These are phyloP conservation scores for Camponotus pennsylvanicus DNA, from an alignment of 1,140 invertebrate species.

Conservation along the genomic window DNA sequence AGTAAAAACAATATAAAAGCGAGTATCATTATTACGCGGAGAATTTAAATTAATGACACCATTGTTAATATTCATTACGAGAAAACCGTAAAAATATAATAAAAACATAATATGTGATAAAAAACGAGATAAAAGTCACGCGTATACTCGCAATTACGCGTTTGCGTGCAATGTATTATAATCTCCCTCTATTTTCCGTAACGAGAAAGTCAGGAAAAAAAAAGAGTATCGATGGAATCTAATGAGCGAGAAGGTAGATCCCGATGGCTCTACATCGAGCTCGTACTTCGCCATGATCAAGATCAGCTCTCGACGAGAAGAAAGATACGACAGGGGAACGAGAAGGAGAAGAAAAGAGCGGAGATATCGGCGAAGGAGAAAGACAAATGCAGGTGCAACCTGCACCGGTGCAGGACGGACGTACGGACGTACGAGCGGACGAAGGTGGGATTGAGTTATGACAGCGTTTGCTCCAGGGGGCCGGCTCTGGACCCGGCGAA, in stretches of 20 bases:
- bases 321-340: constrained; percentile 32
- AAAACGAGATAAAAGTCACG: background rate
- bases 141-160: constrained; percentile 8
- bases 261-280: constrained; percentile 65
- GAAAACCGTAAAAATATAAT: background rate
- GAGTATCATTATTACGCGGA: background rate
- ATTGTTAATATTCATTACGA: background rate
- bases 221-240: constrained; percentile 65
- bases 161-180: constrained; percentile 39
- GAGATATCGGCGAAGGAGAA: constrained; percentile 56
- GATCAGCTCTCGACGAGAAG: constrained; percentile 53
- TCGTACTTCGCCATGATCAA: constrained; percentile 68
- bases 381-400: constrained; percentile 75
- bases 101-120: constrained; percentile 7
- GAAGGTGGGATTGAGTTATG: constrained; percentile 87
- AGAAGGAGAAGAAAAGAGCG: background rate
- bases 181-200: constrained; percentile 25
- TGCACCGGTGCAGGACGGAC: constrained; percentile 75
- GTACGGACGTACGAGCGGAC: constrained; percentile 75
- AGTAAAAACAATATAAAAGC: background rate
- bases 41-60: background rate
- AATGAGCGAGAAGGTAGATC: constrained; percentile 67
- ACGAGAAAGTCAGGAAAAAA: constrained; percentile 47
- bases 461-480: constrained; percentile 86
- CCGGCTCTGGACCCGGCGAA: constrained; percentile 80